Percentiles rank a stretch among this genome's conserved stretches.
Conservation (phyloP, 2,888 invertebrate species). For the Theretra japonica region DNA sequence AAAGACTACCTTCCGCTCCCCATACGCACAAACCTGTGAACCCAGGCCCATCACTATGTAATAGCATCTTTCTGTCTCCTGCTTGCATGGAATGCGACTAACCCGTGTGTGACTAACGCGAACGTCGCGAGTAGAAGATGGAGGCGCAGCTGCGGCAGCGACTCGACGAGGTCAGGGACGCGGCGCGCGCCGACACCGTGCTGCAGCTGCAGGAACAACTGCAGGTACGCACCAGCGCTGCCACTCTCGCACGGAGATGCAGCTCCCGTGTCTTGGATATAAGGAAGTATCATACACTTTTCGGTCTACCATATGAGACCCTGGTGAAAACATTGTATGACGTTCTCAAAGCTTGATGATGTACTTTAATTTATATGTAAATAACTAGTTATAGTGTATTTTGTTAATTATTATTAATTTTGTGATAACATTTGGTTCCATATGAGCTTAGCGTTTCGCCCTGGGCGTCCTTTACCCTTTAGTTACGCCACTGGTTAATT, state of each 20-base stretch:
- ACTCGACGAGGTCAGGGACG: conserved; percentile 62
- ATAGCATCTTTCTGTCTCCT: conserved; percentile 58
- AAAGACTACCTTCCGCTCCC: background rate
- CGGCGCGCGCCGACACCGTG: conserved; percentile 88
- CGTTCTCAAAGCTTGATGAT: no score
- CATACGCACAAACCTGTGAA: background rate
- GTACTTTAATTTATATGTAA: no score
- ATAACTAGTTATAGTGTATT: no score
- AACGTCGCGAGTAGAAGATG: conserved; percentile 48
- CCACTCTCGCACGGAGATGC: no score
- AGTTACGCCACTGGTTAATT: background rate
- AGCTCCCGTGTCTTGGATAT: no score
- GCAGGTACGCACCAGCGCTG: conserved; percentile 84
- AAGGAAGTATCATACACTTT: no score
- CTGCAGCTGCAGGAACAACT: conserved; percentile 89
- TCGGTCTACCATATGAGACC: no score
- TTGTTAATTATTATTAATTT: background rate
- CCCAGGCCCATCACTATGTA: background rate
- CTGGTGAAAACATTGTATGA: no score
- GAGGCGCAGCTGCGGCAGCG: conserved; percentile 55
- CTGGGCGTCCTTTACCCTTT: background rate
- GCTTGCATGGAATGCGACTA: conserved; percentile 80
- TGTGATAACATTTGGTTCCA: background rate
- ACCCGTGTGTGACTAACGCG: conserved; percentile 72
- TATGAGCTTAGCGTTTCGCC: background rate